A percentile compares a stretch with the other conserved stretches of the same genome.
Conservation (phyloP, 2,797 vertebrate genomes). For the Amazonetta brasiliensis region DNA sequence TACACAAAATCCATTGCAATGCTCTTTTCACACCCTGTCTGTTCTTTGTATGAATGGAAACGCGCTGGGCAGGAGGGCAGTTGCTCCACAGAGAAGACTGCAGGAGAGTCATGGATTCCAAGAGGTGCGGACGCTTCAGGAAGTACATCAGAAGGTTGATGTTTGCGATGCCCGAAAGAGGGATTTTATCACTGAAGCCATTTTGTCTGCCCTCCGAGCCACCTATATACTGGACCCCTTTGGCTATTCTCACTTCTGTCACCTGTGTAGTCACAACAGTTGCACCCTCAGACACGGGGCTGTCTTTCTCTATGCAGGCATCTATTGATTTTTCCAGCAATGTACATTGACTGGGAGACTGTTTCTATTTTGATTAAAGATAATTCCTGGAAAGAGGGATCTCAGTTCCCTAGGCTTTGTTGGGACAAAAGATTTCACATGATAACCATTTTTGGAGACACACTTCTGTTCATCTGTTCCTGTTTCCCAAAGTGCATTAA, state of each 20-base stretch:
- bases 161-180: background rate
- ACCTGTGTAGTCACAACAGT: background rate
- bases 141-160: background rate
- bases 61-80: background rate
- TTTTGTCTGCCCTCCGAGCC: background rate
- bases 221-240: background rate
- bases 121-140: background rate
- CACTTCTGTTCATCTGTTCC: background rate
- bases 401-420: background rate
- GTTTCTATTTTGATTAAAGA: constrained; percentile 16
- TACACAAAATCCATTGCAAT: constrained; percentile 58
- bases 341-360: background rate
- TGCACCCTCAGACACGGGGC: background rate
- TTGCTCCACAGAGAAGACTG: background rate
- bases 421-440: background rate
- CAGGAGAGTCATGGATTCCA: background rate
- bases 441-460: background rate
- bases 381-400: background rate
- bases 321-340: background rate
- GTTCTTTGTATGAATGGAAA: background rate
- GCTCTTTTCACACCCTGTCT: constrained; percentile 19
- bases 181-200: background rate
- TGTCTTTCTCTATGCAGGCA: background rate
- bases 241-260: background rate
- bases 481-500: constrained; percentile 6